These are phyloP conservation scores for Drosophila nannoptera DNA, from an alignment of 1,140 invertebrate genomes.

Conservation along the genomic window DNA sequence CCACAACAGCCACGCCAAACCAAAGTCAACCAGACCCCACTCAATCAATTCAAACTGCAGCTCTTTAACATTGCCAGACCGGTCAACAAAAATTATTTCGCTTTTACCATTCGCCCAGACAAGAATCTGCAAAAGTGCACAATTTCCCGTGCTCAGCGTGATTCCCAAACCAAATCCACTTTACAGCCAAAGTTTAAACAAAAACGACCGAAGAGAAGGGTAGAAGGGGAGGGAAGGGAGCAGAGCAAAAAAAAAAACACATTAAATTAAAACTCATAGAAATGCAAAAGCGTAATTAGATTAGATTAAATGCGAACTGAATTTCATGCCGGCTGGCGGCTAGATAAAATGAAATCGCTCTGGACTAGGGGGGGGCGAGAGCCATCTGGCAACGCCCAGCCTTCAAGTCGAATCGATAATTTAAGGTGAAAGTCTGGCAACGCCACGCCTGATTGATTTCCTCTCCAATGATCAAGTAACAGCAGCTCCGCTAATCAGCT, in stretches of 20 bases:
- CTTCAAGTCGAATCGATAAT: too few relatives aligned
- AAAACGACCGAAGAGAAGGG: background rate
- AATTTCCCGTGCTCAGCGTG: background rate
- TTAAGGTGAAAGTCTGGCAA: background rate
- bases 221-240: too few relatives aligned
- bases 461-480: too few relatives aligned
- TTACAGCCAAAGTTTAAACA: background rate
- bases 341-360: background rate
- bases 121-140: slow-evolving; percentile 8
- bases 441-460: background rate
- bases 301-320: background rate
- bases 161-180: slow-evolving; percentile 4
- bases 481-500: too few relatives aligned
- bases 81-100: slow-evolving; percentile 12
- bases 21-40: background rate
- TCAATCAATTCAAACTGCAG: background rate
- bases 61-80: slow-evolving; percentile 4
- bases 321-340: background rate
- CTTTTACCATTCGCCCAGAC: background rate
- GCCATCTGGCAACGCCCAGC: background rate
- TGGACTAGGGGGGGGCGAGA: background rate
- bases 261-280: slow-evolving; percentile 2
- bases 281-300: slow-evolving; percentile 5
- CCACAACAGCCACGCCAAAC: background rate
- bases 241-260: background rate